Evolutionary conservation across 2,797 vertebrate genomes (phyloP), one percentile per base, ranked within the genome.

Genomic region (Tragelaphus oryx): DNA sequence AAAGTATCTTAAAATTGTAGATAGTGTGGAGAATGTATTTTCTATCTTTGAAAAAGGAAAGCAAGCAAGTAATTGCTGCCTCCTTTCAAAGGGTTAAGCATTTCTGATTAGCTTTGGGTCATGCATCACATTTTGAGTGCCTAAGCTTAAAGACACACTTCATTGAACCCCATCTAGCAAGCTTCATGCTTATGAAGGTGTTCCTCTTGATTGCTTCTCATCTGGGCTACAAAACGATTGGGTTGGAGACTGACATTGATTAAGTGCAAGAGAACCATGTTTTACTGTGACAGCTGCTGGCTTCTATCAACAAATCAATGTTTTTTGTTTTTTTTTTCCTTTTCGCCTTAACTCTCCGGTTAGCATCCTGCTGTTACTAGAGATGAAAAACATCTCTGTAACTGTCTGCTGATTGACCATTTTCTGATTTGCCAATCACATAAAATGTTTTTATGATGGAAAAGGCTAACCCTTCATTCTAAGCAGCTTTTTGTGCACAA

Each of bases 281-380:
- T 98, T 98, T 98, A 98, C 96, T 97, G 95, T 98, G 98, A 98
- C 98, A 98, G 97, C 97, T 98, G 98, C 97, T 98, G 96, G 95
- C 97, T 91, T 98, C 97, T 98, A 97, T 98, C 98, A 98, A 98
- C 98, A 98, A 98, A 98, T 98, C 98, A 98, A 96, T 98, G 97
- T 93, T 44, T 81, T 93, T 95, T 94, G 84, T 62, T 13, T 87
- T 84, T 81, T 76, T 92, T 88, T 14, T 81, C 52, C 75, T 95
- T 82, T 65, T 95, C 46, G 8, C 98, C 97, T 97, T 97, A 97
- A 94, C 82, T 97, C 75, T 97, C 86, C 97, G 79, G 68, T 98
- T 98, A 98, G 94, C 93, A 97, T 98, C 97, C 96, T 97, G 96
- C 95, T 98, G 83, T 97, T 98, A 95, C 85, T 71, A 83, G 93